Evolutionary conservation across 2,888 invertebrate genomes (phyloP), one percentile per base, ranked within the genome.

Genomic region (Eupelmus urozonus): DNA sequence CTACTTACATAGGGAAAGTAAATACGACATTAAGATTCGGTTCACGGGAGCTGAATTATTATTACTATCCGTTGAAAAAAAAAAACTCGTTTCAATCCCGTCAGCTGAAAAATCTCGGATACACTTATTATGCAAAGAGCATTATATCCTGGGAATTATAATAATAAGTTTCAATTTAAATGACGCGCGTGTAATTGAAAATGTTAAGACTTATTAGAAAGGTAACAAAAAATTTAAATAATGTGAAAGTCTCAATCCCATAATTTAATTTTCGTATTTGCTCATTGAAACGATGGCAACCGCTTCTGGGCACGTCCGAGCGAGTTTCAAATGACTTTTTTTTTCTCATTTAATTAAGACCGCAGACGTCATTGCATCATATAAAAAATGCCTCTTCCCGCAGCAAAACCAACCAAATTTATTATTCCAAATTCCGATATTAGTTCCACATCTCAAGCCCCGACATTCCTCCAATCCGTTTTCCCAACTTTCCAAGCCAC

Each of bases 171-270:
- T 18, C n/a, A 34, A 5, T 59, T 29, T 34, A n/a, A 59, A 59
- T 29, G 7, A 34, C 34, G 34, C 29, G 34, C 13, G 18, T 59
- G 29, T 9, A 59, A 59, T 59, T 34, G 34, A 55, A 55, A 20
- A 57, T 34, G 34, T 34, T n/a, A 27, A 57, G 27, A 27, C 27
- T 25, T 13, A 18, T 51, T 9, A 23, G 11, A 55, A 53, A n/a
- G 2, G 2, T 13, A 55, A 55, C 2, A 18, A 59, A 29, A 4
- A 18, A n/a, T n/a, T n/a, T n/a, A n/a, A 51, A 20, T 34, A 18
- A 53, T 11, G 53, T 51, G 53, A 67, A 67, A 67, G 66, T 53
- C 20, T 62, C 40, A 62, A 62, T 62, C 42, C 16, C 23, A 1
- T 59, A 42, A 40, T 62, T 42, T 9, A 20, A 55, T 25, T 25